phyloP scores from a whole-genome alignment of 2,888 invertebrate species.

The Apoda limacodes region DNA sequence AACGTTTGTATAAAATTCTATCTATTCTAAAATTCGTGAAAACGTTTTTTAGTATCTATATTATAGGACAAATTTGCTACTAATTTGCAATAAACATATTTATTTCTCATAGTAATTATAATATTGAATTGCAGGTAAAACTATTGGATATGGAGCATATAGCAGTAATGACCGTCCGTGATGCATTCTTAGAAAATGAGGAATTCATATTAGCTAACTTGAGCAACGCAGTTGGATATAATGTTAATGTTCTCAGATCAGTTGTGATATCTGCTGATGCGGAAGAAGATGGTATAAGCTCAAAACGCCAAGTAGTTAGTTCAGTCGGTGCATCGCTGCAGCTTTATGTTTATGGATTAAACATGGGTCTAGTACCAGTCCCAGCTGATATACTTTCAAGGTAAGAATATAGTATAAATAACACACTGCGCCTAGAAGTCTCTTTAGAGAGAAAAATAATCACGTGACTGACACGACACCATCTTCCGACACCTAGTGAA shows the following conservation, averaged over 20 bases:
- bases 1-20: no score
- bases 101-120: no score
- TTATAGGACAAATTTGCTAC: no score
- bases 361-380: slow-evolving; percentile 36
- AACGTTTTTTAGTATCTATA: no score
- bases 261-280: slow-evolving; percentile 36
- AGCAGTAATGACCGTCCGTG: slow-evolving; percentile 44
- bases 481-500: no score
- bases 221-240: slow-evolving; percentile 40
- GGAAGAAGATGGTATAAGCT: slow-evolving; percentile 16
- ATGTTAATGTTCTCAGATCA: slow-evolving; percentile 48
- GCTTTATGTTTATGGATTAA: slow-evolving; percentile 48
- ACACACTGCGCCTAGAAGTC: no score
- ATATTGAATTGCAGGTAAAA: slow-evolving; percentile 62
- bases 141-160: slow-evolving; percentile 46
- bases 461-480: no score
- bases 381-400: not conserved
- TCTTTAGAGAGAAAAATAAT: no score
- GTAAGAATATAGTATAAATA: not conserved
- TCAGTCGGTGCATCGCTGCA: slow-evolving; percentile 34
- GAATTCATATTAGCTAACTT: slow-evolving; percentile 32
- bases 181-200: slow-evolving; percentile 52
- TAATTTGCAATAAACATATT: no score
- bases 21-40: no score
- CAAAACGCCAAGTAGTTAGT: slow-evolving; percentile 24